Evolutionary conservation across 2,113 vertebrate species (phyloP), one percentile per base, ranked within the genome.

Genomic region (Corapipo altera): DNA sequence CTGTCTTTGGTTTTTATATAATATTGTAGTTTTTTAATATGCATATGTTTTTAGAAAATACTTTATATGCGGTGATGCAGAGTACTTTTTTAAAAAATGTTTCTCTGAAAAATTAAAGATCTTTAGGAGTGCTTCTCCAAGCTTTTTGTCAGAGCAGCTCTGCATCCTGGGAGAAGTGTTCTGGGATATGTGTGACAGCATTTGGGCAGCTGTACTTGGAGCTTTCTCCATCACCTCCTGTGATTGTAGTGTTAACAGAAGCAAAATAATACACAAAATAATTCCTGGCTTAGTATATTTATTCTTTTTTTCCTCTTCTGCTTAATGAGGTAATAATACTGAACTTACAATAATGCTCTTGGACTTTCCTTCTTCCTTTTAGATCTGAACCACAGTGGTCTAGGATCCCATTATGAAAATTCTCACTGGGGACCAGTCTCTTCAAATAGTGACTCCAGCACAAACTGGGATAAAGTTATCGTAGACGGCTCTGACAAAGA

Each of bases 321-420:
- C 64, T 71, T 81, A 69, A 86, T 46, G 69, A 74, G 78, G 48
- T 65, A 69, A 33, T 84, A 84, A 66, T 67, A 16, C 39, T 71
- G n/a, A 93, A 74, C 70, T 92, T 59, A 30, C 64, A 80, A 35
- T 92, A 51, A 89, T 51, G 32, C 46, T 67, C 67, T 93, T 46
- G 82, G 96, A 35, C 85, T 97, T 97, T 91, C 90, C 88, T 86
- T 95, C 70, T 96, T 96, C 33, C 64, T 91, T 88, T 41, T 98
- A 99, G 99, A 99, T 98, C 96, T 98, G 97, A 99, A 99, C 96
- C 99, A 99, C 97, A 98, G 97, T 91, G 98, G 98, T 97, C 98
- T 99, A 97, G 99, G 99, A 97, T 97, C 99, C 59, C 99, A 99
- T 97, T 99, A 99, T 99, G 99, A 99, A 97, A 99, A 98, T 98